These are phyloP conservation scores for Allygus modestus DNA, from an alignment of 2,888 invertebrate genomes.

Conservation along the genomic window DNA sequence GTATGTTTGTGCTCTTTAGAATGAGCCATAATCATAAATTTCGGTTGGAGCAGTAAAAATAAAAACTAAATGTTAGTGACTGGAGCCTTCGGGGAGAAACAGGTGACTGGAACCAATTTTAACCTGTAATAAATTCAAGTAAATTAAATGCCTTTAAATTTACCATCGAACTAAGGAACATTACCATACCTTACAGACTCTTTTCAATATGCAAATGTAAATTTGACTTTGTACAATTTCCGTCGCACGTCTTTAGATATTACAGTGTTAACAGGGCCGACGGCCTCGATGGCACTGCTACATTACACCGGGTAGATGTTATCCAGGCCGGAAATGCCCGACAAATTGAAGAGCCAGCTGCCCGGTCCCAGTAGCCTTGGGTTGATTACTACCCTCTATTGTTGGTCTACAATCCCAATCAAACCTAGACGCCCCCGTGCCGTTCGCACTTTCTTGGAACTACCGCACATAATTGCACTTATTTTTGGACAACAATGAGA, in stretches of 20 bases:
- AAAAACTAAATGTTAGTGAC: too few species aligned
- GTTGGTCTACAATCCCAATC: background rate
- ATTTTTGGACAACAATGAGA: conserved; percentile 36
- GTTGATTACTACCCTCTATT: conserved; percentile 1
- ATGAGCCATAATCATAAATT: too few species aligned
- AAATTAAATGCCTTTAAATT: too few species aligned
- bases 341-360: conserved; percentile 44
- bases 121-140: too few species aligned
- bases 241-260: background rate
- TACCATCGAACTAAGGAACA: too few species aligned
- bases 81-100: too few species aligned
- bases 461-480: conserved; percentile 22
- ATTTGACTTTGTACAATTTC: background rate
- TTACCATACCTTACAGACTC: too few species aligned
- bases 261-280: conserved; percentile 5
- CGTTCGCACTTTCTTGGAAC: conserved; percentile 35
- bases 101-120: too few species aligned
- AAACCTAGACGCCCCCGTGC: background rate
- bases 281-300: conserved; percentile 42
- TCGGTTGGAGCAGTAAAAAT: too few species aligned
- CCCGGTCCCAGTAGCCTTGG: conserved; percentile 24
- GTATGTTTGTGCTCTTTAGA: too few species aligned
- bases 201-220: too few species aligned
- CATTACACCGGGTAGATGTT: background rate
- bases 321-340: conserved; percentile 47